Percentiles rank a stretch among this genome's conserved stretches.
These are phyloP conservation scores for Lasioglossum malachurum DNA, from an alignment of 2,888 invertebrate species.

Conservation along the genomic window DNA sequence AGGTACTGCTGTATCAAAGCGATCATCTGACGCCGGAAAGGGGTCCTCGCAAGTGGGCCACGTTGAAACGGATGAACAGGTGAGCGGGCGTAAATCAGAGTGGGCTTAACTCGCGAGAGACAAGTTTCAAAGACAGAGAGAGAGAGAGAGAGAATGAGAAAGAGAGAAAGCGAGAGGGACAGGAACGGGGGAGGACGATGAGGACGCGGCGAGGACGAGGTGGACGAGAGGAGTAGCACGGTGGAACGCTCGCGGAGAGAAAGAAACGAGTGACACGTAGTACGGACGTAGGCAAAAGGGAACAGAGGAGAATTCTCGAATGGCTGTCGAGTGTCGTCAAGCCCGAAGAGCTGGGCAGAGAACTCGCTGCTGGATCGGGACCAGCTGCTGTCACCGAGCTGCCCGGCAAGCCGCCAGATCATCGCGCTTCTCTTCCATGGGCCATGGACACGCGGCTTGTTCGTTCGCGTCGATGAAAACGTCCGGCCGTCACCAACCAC, in stretches of 20 bases:
- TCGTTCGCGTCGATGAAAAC: constrained; percentile 28
- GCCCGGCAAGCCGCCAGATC: constrained; percentile 65
- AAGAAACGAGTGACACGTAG: constrained; percentile 15
- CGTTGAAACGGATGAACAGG: constrained; percentile 82
- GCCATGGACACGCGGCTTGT: constrained; percentile 7
- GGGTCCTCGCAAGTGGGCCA: constrained; percentile 79
- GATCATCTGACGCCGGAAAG: constrained; percentile 67
- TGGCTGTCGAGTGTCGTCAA: constrained; percentile 19
- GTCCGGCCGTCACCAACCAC: not conserved
- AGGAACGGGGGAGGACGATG: constrained; percentile 23
- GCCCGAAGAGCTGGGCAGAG: constrained; percentile 37
- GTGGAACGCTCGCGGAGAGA: constrained; percentile 13
- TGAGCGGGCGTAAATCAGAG: constrained; percentile 82
- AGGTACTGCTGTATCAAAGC: not conserved
- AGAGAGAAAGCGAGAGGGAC: not conserved
- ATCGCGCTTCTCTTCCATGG: constrained; percentile 43
- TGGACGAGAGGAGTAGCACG: constrained; percentile 18
- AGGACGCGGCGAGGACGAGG: constrained; percentile 12
- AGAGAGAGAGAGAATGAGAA: constrained; percentile 28
- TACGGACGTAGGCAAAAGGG: constrained; percentile 27
- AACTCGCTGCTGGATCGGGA: constrained; percentile 72
- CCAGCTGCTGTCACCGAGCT: constrained; percentile 78
- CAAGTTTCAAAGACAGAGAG: constrained; percentile 24
- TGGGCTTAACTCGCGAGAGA: constrained; percentile 61
- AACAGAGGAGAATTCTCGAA: constrained; percentile 20